These are phyloP conservation scores for Drosophila multiciliata DNA, from an alignment of 2,888 invertebrate species.

Conservation along the genomic window DNA sequence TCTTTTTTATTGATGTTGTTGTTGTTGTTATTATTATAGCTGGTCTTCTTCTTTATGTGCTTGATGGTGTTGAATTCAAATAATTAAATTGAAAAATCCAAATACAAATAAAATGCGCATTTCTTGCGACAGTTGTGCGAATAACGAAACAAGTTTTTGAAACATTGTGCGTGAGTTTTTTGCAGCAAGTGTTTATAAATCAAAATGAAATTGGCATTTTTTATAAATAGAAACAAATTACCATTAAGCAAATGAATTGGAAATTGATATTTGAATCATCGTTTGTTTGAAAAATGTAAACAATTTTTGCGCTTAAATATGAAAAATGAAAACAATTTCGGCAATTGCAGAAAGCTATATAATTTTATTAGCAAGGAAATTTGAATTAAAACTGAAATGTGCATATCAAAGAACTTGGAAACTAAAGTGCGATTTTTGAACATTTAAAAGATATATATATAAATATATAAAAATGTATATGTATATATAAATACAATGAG, in stretches of 20 bases:
- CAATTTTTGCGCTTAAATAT: slow-evolving; percentile 12
- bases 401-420: neutral
- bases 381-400: neutral
- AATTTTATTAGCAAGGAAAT: slow-evolving; percentile 10
- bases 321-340: slow-evolving; percentile 1
- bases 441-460: neutral
- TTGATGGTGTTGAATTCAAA: slow-evolving; percentile 55
- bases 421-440: neutral
- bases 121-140: slow-evolving; percentile 53
- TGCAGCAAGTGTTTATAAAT: slow-evolving; percentile 33
- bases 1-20: slow-evolving; percentile 34
- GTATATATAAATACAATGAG: neutral
- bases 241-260: slow-evolving; percentile 18
- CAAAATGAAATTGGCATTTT: slow-evolving; percentile 20
- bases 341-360: slow-evolving; percentile 15
- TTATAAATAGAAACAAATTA: slow-evolving; percentile 36
- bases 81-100: slow-evolving; percentile 39
- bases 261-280: slow-evolving; percentile 38
- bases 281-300: slow-evolving; percentile 23
- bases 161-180: slow-evolving; percentile 56
- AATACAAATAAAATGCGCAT: slow-evolving; percentile 37
- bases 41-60: slow-evolving; percentile 14
- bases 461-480: too few species aligned
- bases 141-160: slow-evolving; percentile 14
- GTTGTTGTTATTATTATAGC: slow-evolving; percentile 20